A percentile compares a stretch with the other conserved stretches of the same genome.
phyloP scores from a whole-genome alignment of 2,888 invertebrate species.

The Bhutanitis thaidina region DNA sequence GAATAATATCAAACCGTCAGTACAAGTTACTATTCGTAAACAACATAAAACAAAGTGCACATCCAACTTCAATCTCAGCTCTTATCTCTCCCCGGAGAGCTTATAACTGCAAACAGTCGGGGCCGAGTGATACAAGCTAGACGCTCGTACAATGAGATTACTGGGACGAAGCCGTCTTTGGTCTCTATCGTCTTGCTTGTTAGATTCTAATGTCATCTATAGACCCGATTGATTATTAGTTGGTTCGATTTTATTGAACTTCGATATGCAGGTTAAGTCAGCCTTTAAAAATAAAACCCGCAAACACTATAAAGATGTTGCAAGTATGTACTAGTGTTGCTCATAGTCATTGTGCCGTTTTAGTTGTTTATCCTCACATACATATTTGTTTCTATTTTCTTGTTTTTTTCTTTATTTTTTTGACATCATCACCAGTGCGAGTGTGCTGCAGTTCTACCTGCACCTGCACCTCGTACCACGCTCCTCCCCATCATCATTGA shows the following conservation, averaged over 20 bases:
- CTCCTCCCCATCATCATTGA: too few species aligned
- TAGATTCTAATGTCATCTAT: background rate
- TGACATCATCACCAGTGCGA: too few species aligned
- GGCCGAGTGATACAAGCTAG: background rate
- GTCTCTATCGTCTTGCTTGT: background rate
- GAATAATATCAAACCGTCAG: too few species aligned
- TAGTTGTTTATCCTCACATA: too few species aligned
- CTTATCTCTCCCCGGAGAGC: background rate
- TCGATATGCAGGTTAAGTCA: background rate
- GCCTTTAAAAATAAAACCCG: too few species aligned
- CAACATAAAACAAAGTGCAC: background rate
- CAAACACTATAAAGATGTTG: too few species aligned
- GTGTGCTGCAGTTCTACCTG: too few species aligned
- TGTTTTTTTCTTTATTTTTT: too few species aligned
- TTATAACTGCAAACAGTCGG: background rate
- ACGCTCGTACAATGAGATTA: slow-evolving; percentile 1
- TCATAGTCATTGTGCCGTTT: too few species aligned
- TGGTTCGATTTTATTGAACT: background rate
- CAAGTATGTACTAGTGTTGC: too few species aligned
- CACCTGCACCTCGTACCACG: too few species aligned
- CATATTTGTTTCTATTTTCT: too few species aligned
- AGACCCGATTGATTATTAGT: background rate
- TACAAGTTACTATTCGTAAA: background rate
- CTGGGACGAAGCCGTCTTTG: background rate
- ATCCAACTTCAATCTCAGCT: background rate